Evolutionary conservation across 2,888 invertebrate genomes (phyloP).

Genomic region (Tanytarsus gracilentus): DNA sequence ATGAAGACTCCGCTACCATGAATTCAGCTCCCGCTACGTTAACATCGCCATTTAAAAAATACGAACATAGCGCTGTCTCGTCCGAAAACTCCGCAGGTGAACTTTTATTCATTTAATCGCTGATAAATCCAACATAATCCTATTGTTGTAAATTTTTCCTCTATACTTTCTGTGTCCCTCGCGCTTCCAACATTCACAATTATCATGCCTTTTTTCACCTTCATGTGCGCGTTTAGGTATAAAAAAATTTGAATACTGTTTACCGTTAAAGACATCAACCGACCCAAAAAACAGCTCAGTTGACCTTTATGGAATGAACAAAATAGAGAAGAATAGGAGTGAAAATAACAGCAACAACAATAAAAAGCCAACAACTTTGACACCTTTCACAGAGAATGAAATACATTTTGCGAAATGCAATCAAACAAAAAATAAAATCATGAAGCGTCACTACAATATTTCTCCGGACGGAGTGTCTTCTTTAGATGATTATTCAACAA

Average conservation of each 20-base stretch:
- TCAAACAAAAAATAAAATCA: conserved; percentile 10
- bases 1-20: conserved; percentile 34
- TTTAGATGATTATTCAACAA: conserved; percentile 13
- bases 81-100: conserved; percentile 32
- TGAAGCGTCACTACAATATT: conserved; percentile 22
- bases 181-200: neutral
- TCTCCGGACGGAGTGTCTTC: conserved; percentile 20
- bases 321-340: conserved; percentile 1
- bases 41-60: conserved; percentile 49
- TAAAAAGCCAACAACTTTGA: neutral
- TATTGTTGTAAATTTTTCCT: neutral
- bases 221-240: conserved; percentile 2
- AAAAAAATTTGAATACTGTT: conserved; percentile 24
- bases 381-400: conserved; percentile 11
- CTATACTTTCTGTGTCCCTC: neutral
- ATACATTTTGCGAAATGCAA: conserved; percentile 14
- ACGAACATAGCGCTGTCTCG: conserved; percentile 47
- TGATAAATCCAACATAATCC: neutral
- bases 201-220: neutral
- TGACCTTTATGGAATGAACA: conserved; percentile 4
- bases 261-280: neutral
- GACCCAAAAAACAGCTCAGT: neutral
- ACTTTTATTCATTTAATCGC: conserved; percentile 30
- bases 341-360: no score
- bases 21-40: conserved; percentile 48